Evolutionary conservation across 2,888 invertebrate genomes (phyloP).

Genomic region (Thereva nobilitata): DNA sequence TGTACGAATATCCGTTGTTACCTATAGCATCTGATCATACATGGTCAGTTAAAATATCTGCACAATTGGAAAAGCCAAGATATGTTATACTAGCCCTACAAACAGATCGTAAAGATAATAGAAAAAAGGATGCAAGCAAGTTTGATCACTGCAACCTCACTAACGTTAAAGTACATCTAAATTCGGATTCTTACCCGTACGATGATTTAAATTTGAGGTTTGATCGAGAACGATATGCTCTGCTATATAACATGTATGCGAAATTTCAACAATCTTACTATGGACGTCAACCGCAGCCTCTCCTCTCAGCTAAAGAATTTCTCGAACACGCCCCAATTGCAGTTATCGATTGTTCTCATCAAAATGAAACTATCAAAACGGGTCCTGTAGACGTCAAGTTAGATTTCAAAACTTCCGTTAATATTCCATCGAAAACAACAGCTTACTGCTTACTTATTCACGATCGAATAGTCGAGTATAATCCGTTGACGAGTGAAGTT

Average conservation of each 20-base stretch:
- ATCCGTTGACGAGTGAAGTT: conserved; percentile 36
- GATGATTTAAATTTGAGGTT: conserved; percentile 50
- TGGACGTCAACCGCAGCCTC: background rate
- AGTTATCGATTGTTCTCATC: conserved; percentile 28
- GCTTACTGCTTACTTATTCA: conserved; percentile 38
- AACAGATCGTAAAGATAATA: conserved; percentile 50
- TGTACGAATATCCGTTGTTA: no score
- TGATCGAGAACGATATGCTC: conserved; percentile 44
- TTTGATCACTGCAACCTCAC: conserved; percentile 46
- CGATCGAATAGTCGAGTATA: conserved; percentile 40
- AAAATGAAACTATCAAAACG: conserved; percentile 44
- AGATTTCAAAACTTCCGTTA: conserved; percentile 30
- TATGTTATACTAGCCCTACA: conserved; percentile 50
- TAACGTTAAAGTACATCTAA: conserved; percentile 52
- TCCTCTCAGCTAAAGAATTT: background rate
- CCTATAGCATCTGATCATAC: no score
- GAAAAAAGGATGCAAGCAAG: background rate
- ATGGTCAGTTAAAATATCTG: no score
- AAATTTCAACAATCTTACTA: conserved; percentile 33
- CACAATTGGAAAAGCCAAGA: no score
- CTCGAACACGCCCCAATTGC: conserved; percentile 42
- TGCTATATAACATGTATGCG: conserved; percentile 46
- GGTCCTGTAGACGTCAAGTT: no score
- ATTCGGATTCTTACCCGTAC: conserved; percentile 52
- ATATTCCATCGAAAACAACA: conserved; percentile 32